Conservation (phyloP, 2,113 vertebrate species). For the Edolisoma coerulescens region DNA sequence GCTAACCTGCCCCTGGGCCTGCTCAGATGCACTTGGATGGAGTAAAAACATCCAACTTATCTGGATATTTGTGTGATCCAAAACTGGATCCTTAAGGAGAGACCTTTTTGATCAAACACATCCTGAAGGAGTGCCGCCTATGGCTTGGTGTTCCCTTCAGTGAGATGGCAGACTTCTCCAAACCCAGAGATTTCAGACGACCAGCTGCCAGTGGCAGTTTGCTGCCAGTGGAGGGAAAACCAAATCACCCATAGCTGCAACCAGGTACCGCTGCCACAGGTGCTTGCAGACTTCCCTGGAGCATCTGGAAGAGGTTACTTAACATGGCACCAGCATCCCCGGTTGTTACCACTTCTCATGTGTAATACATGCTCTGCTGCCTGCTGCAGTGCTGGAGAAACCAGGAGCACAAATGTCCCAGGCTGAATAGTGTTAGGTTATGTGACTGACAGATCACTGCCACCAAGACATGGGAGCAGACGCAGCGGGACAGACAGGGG, state of each 20-base stretch:
- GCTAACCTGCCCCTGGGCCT: background rate
- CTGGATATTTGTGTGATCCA: background rate
- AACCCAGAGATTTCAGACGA: background rate
- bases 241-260: fast-evolving
- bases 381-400: background rate
- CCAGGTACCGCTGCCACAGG: background rate
- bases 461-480: fast-evolving
- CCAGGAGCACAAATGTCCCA: background rate
- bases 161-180: background rate
- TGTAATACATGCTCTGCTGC: fast-evolving
- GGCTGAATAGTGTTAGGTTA: fast-evolving
- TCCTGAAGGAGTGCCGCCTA: background rate
- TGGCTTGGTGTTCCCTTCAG: background rate
- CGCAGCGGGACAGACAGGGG: fast-evolving
- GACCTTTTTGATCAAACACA: background rate
- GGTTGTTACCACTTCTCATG: fast-evolving
- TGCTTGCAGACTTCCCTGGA: background rate
- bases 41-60: background rate
- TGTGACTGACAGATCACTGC: fast-evolving
- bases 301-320: background rate
- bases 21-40: background rate
- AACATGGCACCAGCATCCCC: fast-evolving
- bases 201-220: background rate
- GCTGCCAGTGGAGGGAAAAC: background rate
- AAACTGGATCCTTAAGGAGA: background rate